Conservation (phyloP, 2,888 invertebrate genomes). For the Napeogenes sylphis region DNA sequence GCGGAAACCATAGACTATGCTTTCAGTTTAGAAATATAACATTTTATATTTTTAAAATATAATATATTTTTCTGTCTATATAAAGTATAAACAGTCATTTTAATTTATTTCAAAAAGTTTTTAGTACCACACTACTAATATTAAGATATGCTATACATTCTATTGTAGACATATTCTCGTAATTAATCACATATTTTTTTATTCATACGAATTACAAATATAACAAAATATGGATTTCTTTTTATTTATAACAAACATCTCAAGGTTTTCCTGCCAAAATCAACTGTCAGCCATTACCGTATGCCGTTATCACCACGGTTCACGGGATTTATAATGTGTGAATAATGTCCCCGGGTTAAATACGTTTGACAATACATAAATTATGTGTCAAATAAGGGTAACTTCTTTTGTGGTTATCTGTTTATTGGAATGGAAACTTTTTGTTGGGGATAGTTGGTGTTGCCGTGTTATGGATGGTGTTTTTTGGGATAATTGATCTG, state of each 20-base stretch:
- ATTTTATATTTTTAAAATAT: conserved; percentile 46
- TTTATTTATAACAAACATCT: conserved; percentile 26
- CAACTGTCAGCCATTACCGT: conserved; percentile 66
- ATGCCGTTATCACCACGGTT: conserved; percentile 65
- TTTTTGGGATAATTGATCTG: too few relatives aligned
- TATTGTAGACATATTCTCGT: too few relatives aligned
- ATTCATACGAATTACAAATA: neutral
- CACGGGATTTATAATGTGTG: conserved; percentile 74
- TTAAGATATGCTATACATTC: too few relatives aligned
- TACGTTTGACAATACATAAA: conserved; percentile 74
- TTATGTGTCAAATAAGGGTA: conserved; percentile 58
- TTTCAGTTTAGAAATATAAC: too few relatives aligned
- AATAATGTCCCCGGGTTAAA: conserved; percentile 70
- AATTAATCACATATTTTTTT: too few relatives aligned
- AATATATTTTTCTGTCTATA: conserved; percentile 11
- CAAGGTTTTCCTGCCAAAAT: conserved; percentile 54
- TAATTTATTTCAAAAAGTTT: too few relatives aligned
- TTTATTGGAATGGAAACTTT: conserved; percentile 63
- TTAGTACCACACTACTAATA: too few relatives aligned
- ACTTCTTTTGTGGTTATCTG: conserved; percentile 53
- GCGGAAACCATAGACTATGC: conserved; percentile 65
- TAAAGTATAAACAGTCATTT: too few relatives aligned
- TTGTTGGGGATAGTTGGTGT: conserved; percentile 27
- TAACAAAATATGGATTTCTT: conserved; percentile 13
- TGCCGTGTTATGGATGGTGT: neutral